Conservation (phyloP, 2,888 invertebrate genomes). For the Platycheirus albimanus region DNA sequence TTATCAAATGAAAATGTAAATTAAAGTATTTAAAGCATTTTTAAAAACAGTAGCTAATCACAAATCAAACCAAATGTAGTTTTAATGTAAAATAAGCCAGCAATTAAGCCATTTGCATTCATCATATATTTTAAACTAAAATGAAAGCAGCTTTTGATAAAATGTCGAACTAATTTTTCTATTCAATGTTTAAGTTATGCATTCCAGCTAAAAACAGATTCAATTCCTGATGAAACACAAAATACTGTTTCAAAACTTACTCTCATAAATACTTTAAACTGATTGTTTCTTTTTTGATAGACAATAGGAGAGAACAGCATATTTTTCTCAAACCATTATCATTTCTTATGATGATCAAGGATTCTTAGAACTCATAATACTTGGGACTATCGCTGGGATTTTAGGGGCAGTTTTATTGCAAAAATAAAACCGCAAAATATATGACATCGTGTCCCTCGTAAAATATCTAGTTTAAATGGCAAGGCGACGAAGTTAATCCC, state of each 20-base stretch:
- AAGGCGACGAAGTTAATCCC: constrained; percentile 57
- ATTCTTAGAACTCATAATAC: constrained; percentile 17
- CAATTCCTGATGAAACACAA: too few relatives aligned
- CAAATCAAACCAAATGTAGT: constrained; percentile 13
- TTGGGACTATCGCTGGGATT: neutral
- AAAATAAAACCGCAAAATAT: constrained; percentile 8
- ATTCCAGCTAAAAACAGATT: too few relatives aligned
- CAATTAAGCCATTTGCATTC: neutral
- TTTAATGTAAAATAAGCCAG: neutral
- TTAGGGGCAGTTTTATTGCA: neutral
- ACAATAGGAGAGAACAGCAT: too few relatives aligned
- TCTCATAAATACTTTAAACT: too few relatives aligned
- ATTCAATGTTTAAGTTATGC: too few relatives aligned
- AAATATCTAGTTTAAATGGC: constrained; percentile 39
- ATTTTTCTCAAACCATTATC: too few relatives aligned
- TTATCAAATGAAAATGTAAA: neutral
- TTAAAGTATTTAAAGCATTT: neutral
- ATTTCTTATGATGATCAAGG: neutral
- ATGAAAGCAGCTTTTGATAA: too few relatives aligned
- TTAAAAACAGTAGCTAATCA: constrained; percentile 13
- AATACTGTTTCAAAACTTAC: too few relatives aligned
- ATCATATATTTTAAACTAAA: neutral
- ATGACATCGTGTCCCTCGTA: neutral
- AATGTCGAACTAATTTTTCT: too few relatives aligned
- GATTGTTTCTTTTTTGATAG: too few relatives aligned